Conservation (phyloP, 2,888 invertebrate species). For the Leistus spinibarbis region DNA sequence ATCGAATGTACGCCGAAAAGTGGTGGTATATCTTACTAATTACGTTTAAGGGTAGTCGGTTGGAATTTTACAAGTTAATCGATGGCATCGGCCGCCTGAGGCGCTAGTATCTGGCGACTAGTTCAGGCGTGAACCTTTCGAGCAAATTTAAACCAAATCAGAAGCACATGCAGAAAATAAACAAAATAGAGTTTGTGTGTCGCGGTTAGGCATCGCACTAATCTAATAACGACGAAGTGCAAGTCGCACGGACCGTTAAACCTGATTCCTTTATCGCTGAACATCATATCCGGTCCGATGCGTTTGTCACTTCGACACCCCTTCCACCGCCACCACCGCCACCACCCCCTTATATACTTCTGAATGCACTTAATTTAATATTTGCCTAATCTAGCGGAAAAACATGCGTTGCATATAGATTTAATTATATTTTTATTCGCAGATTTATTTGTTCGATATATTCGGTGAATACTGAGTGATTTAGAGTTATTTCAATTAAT, state of each 20-base stretch:
- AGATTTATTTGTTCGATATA: conserved; percentile 51
- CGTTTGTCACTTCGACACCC: conserved; percentile 47
- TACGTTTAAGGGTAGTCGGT: too few relatives aligned
- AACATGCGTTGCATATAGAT: neutral
- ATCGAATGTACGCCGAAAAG: too few relatives aligned
- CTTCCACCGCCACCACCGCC: neutral
- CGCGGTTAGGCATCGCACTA: neutral
- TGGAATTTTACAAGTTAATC: neutral
- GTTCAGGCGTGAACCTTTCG: neutral
- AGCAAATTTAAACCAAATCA: conserved; percentile 28
- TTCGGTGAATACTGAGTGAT: neutral
- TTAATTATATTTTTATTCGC: neutral
- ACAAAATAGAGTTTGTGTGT: conserved; percentile 6
- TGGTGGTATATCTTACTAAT: too few relatives aligned
- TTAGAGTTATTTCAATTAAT: neutral
- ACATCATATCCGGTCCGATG: conserved; percentile 47
- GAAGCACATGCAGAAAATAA: conserved; percentile 26
- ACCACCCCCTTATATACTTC: neutral
- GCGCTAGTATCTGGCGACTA: neutral
- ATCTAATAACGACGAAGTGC: neutral
- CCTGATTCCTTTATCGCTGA: conserved; percentile 47
- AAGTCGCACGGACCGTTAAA: conserved; percentile 24
- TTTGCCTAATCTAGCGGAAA: neutral
- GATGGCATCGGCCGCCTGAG: neutral
- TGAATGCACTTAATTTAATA: neutral